phyloP scores from a whole-genome alignment of 2,888 invertebrate species.

The Cerceris ruficornis region DNA sequence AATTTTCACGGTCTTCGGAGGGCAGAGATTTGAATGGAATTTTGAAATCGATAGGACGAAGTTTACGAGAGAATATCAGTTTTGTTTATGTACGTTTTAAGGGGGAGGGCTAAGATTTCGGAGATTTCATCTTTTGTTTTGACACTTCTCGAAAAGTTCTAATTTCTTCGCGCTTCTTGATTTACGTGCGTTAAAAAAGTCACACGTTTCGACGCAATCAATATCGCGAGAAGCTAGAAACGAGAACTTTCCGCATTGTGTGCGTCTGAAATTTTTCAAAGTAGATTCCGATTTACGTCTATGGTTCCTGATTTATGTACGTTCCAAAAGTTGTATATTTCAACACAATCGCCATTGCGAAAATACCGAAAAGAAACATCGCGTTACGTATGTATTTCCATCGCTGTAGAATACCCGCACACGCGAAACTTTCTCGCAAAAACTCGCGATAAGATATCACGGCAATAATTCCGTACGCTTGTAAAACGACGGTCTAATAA shows the following conservation, averaged over 20 bases:
- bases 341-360: slow-evolving; percentile 54
- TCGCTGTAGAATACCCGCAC: neutral
- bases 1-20: too few relatives aligned
- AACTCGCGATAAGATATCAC: slow-evolving; percentile 39
- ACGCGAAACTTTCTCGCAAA: slow-evolving; percentile 13
- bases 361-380: slow-evolving; percentile 43
- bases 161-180: neutral
- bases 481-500: slow-evolving; percentile 18
- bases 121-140: neutral
- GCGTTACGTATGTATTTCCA: slow-evolving; percentile 20
- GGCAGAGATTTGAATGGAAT: too few relatives aligned
- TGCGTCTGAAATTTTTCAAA: neutral
- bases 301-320: neutral
- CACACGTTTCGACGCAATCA: slow-evolving; percentile 35
- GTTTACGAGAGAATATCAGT: too few relatives aligned
- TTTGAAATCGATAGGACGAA: too few relatives aligned
- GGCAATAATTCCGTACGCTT: slow-evolving; percentile 48
- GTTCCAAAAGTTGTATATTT: neutral
- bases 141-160: neutral
- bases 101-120: too few relatives aligned
- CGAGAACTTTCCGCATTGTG: neutral
- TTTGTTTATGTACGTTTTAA: too few relatives aligned
- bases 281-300: neutral
- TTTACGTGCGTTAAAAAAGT: neutral
- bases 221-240: slow-evolving; percentile 50